phyloP scores from a whole-genome alignment of 2,888 invertebrate species.

The Conomelus anceps region DNA sequence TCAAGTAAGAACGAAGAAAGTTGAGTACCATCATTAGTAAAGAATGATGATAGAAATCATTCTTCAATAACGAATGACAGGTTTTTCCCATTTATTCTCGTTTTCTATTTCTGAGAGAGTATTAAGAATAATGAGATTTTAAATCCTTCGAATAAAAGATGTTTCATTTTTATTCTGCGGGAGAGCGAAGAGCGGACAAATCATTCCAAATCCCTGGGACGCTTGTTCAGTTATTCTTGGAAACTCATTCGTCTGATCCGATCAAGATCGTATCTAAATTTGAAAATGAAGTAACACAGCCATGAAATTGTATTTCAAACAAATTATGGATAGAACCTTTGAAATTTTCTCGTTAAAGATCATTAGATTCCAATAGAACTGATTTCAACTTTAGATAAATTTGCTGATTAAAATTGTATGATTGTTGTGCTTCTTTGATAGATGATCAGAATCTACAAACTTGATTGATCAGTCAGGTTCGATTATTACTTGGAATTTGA shows the following conservation, averaged over 20 bases:
- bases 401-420: too few species aligned
- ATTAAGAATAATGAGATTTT: neutral
- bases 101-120: neutral
- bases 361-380: neutral
- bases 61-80: neutral
- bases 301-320: neutral
- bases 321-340: too few species aligned
- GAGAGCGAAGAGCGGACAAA: neutral
- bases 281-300: neutral
- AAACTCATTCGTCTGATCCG: neutral
- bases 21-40: neutral
- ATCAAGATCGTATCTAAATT: neutral
- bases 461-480: too few species aligned
- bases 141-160: neutral
- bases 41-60: neutral
- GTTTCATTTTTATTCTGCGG: neutral
- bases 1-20: neutral
- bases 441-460: too few species aligned
- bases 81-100: neutral
- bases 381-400: neutral
- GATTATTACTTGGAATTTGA: too few species aligned
- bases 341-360: neutral
- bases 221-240: neutral
- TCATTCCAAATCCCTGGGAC: neutral
- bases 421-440: too few species aligned